phyloP scores from a whole-genome alignment of 2,113 vertebrate genomes.

The Erpornis zantholeuca region DNA sequence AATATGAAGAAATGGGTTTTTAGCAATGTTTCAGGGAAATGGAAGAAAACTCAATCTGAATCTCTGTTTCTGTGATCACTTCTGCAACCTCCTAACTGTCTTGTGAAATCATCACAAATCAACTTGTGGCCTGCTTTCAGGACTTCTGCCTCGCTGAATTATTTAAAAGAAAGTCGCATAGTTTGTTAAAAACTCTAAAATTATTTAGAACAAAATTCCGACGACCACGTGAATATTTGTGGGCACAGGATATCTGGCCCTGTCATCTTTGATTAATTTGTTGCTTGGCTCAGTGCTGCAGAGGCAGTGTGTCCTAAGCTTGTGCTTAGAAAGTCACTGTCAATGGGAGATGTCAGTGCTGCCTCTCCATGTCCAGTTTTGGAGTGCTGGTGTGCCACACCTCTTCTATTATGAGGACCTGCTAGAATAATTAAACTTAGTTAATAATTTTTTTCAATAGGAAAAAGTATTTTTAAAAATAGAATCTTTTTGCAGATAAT shows the following conservation, averaged over 20 bases:
- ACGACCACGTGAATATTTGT: rapidly evolving
- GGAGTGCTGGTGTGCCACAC: neutral
- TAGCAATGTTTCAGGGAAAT: neutral
- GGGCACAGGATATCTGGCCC: neutral
- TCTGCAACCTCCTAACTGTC: rapidly evolving
- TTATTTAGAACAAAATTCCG: neutral
- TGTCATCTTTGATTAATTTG: neutral
- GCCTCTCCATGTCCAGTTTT: neutral
- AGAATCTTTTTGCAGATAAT: neutral
- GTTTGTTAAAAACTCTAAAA: neutral
- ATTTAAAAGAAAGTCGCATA: neutral
- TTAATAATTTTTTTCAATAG: neutral
- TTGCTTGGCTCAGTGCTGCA: neutral
- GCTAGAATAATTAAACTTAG: neutral
- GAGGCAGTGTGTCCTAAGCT: neutral
- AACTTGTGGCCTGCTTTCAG: neutral
- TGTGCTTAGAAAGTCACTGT: neutral
- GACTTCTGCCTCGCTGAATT: neutral
- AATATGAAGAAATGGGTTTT: neutral
- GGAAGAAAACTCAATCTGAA: neutral
- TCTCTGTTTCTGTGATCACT: neutral
- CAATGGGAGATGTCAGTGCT: neutral
- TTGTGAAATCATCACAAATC: neutral
- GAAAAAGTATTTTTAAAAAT: neutral
- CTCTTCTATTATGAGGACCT: neutral